Evolutionary conservation across 92 coral and sea anemone genomes (phyloP), one percentile per base, ranked within the genome.

Genomic region (Heteractis magnifica): DNA sequence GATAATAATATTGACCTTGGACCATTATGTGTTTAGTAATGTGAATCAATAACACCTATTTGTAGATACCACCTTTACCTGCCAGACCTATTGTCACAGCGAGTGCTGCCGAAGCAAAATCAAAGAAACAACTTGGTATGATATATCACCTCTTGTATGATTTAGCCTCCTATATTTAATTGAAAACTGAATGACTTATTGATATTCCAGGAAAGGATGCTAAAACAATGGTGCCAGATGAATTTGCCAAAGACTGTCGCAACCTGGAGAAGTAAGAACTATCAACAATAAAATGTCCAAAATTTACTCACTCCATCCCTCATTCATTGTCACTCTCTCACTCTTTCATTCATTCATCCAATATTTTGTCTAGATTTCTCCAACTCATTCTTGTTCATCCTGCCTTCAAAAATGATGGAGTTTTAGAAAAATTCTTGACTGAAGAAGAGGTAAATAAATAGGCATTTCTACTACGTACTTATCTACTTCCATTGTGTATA

Each of bases 181-280:
- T 34, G 44, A 34, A 34, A 34, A 34, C 44, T 34, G 44, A 34
- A 34, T 34, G 44, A 1, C 44, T 5, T 51, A 16, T 49, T 60
- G 13, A 3, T 59, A 49, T 72, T 73, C 10, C 76, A 94, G 97
- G 97, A 13, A 88, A 86, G 86, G 92, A 93, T 79, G 92, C 96
- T 13, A 94, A 90, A 82, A 92, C 91, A n/a, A 95, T 95, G 98
- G 88, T 95, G 26, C 92, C 94, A 0, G 98, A 95, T 86, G 98
- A 95, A 65, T 95, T 95, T 81, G 78, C 89, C 76, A 95, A 85
- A 58, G 98, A 95, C 60, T 95, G 98, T 77, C 84, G 96, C 44
- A 95, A 90, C 81, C 82, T 95, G 56, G 98, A 95, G 81, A 95
- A 95, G 98, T 95, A 86, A 90, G 95, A 78, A 18, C 23, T 34